Evolutionary conservation across 2,888 invertebrate species (phyloP).

Genomic region (Scaptomyza caliginosa): DNA sequence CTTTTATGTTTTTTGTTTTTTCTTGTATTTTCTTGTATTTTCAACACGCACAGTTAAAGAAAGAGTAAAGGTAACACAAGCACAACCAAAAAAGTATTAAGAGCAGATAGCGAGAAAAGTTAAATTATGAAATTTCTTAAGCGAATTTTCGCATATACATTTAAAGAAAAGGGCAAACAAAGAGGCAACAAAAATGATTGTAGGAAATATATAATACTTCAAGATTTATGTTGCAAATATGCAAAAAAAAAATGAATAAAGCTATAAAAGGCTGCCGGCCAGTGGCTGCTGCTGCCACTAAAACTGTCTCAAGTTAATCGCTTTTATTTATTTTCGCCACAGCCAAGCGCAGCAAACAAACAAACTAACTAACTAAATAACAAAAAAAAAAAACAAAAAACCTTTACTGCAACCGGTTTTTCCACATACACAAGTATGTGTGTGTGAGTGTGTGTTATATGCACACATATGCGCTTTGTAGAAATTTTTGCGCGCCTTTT

Average conservation of each 20-base stretch:
- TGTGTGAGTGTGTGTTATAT: not conserved
- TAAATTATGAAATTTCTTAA: slow-evolving; percentile 41
- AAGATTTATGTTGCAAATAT: slow-evolving; percentile 56
- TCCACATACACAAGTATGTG: slow-evolving; percentile 36
- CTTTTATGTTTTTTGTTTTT: slow-evolving; percentile 8
- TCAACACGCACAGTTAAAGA: slow-evolving; percentile 4
- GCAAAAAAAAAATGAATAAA: slow-evolving; percentile 32
- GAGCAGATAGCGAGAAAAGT: slow-evolving; percentile 20
- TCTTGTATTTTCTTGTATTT: not conserved
- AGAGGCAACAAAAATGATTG: slow-evolving; percentile 26
- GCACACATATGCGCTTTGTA: slow-evolving; percentile 22
- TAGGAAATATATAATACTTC: slow-evolving; percentile 23
- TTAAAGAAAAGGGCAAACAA: slow-evolving; percentile 16
- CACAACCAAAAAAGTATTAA: slow-evolving; percentile 3
- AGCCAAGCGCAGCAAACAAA: slow-evolving; percentile 40
- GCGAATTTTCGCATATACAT: slow-evolving; percentile 13
- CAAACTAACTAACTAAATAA: slow-evolving; percentile 28
- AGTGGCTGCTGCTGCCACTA: slow-evolving; percentile 46
- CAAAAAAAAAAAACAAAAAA: no score
- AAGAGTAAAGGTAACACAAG: slow-evolving; percentile 4
- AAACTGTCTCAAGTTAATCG: slow-evolving; percentile 80
- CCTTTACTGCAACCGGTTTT: slow-evolving; percentile 76
- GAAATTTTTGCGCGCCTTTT: slow-evolving; percentile 75
- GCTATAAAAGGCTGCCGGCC: slow-evolving; percentile 22
- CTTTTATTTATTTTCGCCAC: slow-evolving; percentile 79